Conservation (phyloP, 2,888 invertebrate species). For the Xylota sylvarum region DNA sequence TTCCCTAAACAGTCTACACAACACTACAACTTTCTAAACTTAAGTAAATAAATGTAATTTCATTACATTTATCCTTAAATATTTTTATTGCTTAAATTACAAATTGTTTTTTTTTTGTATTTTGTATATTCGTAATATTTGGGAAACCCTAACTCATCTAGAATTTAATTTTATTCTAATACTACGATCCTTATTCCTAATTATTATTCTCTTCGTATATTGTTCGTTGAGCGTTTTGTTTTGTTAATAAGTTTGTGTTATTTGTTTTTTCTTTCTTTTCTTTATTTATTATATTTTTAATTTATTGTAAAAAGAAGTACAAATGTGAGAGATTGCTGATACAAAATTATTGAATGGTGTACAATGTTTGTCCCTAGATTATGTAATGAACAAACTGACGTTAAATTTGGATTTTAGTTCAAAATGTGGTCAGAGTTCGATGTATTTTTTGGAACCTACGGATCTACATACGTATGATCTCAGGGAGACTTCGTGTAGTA, state of each 20-base stretch:
- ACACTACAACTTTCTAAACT: slow-evolving; percentile 21
- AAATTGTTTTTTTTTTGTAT: slow-evolving; percentile 5
- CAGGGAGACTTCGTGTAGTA: no score
- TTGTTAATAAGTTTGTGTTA: not conserved
- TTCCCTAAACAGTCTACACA: slow-evolving; percentile 58
- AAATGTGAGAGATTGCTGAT: no score
- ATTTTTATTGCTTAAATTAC: slow-evolving; percentile 7
- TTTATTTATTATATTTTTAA: not conserved
- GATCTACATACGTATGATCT: no score
- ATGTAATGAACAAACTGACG: no score
- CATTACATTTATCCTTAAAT: not conserved
- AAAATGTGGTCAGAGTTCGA: no score
- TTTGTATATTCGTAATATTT: not conserved
- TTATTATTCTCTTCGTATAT: slow-evolving; percentile 28
- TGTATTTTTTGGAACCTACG: no score
- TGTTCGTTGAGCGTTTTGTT: slow-evolving; percentile 34
- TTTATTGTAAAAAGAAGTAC: not conserved
- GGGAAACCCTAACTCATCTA: slow-evolving; percentile 38
- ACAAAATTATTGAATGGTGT: no score
- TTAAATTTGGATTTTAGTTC: no score
- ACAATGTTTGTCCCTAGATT: no score
- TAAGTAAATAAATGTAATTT: slow-evolving; percentile 4
- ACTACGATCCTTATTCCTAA: slow-evolving; percentile 20
- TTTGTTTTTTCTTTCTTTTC: no score
- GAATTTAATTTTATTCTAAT: slow-evolving; percentile 15